Base-by-base conservation (phyloP, 30 jellyfish, hydroid and myxozoan genomes). In the Nemopilema nomurai region DNA sequence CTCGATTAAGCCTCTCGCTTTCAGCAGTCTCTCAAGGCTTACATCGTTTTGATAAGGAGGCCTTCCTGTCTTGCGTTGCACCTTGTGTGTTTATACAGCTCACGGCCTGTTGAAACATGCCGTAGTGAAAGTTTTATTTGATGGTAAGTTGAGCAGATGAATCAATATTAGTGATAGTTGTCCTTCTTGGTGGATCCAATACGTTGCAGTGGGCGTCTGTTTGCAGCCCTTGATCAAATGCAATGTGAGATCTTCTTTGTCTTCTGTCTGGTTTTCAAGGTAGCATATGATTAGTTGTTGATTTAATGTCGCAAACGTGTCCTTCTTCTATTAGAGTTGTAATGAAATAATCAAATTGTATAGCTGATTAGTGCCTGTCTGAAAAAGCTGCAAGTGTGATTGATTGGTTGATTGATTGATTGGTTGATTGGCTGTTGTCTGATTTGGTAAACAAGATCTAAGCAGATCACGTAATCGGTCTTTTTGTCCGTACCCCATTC, bases 151-250 rank as follows among this genome's bases (percentile, higher is more conserved):
- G 50, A 30, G 81, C 81, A 71, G 64, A 71, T 71, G 28, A 71
- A 62, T 62, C 66, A 71, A 71, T 71, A 71, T 71, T 71, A 29
- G 81, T 71, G 81, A 71, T 71, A 71, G 16, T 29, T 19, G 81
- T 71, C 41, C 81, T 71, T 71, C 63, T 71, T 30, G 81, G 81
- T 71, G 41, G 81, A 18, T 8, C 66, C 66, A 27, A 25, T 71
- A 71, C 66, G 3, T 21, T 71, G 21, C 81, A 71, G 81, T 71
- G 81, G 81, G 81, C 81, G 81, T 71, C 20, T 71, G 19, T 71
- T 71, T 71, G 65, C 81, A 27, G 41, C 57, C 81, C n/a, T 27
- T 71, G 81, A 71, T 24, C 41, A 27, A 18, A 25, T 62, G 41
- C 67, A 71, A 71, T 62, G 67, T 30, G 28, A 71, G 23, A 30